phyloP scores from a whole-genome alignment of 1,140 invertebrate genomes.

The Anoplolepis gracilipes region DNA sequence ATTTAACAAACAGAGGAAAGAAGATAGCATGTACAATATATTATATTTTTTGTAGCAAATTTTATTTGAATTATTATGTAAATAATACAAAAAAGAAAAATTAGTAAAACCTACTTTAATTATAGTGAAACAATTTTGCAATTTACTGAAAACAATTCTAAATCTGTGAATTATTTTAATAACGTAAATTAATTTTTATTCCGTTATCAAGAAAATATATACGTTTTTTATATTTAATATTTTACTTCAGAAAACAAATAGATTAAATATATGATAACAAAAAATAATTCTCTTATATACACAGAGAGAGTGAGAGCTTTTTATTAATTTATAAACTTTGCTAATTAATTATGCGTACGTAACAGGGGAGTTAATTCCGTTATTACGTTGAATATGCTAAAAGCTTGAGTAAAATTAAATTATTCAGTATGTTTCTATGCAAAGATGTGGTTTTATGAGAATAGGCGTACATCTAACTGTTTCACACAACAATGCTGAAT shows the following conservation, averaged over 20 bases:
- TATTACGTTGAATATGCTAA: background rate
- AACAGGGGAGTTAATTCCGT: background rate
- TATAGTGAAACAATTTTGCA: too few relatives aligned
- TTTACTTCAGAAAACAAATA: too few relatives aligned
- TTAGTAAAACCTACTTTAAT: too few relatives aligned
- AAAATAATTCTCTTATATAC: too few relatives aligned
- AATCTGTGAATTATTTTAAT: background rate
- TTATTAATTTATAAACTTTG: slow-evolving; percentile 13
- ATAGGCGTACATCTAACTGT: slow-evolving; percentile 32
- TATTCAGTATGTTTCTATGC: background rate
- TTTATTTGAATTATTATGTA: background rate
- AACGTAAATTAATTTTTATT: background rate
- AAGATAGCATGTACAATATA: background rate
- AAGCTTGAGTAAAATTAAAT: slow-evolving; percentile 6
- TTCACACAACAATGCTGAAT: slow-evolving; percentile 11
- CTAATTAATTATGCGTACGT: background rate
- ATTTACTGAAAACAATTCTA: background rate
- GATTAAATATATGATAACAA: too few relatives aligned
- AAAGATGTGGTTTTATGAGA: background rate
- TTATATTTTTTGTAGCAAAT: background rate
- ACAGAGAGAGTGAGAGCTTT: too few relatives aligned
- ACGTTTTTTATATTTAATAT: too few relatives aligned
- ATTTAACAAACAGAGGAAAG: background rate
- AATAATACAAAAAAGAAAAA: background rate
- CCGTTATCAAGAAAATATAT: background rate